phyloP scores from a whole-genome alignment of 2,888 invertebrate species.

The Griposia aprilina region DNA sequence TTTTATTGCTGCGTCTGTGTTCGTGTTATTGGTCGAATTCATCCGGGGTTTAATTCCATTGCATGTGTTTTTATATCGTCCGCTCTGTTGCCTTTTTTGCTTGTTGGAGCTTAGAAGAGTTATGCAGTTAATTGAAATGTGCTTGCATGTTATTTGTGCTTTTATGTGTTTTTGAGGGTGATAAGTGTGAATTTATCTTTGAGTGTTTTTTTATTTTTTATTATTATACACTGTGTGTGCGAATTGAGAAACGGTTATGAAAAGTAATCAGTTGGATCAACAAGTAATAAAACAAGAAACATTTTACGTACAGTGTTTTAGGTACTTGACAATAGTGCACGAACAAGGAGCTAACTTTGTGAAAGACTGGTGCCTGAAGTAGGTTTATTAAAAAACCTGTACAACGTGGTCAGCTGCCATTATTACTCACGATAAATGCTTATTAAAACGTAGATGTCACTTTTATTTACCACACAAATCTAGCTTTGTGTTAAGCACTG shows the following conservation, averaged over 20 bases:
- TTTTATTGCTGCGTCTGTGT: conserved; percentile 79
- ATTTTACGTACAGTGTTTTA: too few species aligned
- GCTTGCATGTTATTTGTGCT: conserved; percentile 59
- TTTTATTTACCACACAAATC: background rate
- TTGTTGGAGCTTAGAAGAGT: conserved; percentile 66
- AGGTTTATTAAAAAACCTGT: too few species aligned
- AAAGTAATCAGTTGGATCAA: background rate
- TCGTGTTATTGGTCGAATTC: conserved; percentile 74
- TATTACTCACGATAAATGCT: background rate
- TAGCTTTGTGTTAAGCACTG: background rate
- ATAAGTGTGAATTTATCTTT: too few species aligned
- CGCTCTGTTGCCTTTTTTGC: conserved; percentile 67
- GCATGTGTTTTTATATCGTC: conserved; percentile 73
- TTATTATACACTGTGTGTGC: too few species aligned
- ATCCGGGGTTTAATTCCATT: conserved; percentile 74
- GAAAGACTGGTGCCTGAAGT: too few species aligned
- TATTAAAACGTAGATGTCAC: background rate
- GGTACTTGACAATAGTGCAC: too few species aligned
- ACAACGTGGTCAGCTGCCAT: background rate
- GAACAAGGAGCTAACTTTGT: too few species aligned
- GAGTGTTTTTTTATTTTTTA: background rate
- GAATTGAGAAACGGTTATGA: background rate
- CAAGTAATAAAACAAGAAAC: too few species aligned
- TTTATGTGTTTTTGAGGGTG: conserved; percentile 49
- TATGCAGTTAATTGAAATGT: conserved; percentile 76